Conservation (phyloP, 2,888 invertebrate genomes). For the Nephrocerus scutellatus region DNA sequence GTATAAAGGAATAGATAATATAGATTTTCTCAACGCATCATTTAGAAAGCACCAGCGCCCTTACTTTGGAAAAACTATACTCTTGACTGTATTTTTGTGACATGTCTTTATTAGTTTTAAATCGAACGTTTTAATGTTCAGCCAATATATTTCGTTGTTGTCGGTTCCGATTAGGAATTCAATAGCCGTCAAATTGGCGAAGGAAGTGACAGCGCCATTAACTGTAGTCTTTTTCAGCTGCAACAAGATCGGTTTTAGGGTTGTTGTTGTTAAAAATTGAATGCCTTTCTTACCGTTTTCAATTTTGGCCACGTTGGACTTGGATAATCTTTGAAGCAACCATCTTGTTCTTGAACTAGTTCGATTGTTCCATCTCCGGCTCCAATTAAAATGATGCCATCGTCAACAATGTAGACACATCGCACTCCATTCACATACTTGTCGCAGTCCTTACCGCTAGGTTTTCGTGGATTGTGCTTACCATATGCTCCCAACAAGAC, state of each 20-base stretch:
- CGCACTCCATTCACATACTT: constrained; percentile 52
- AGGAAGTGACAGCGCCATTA: constrained; percentile 65
- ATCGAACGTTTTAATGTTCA: constrained; percentile 61
- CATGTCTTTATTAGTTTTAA: constrained; percentile 71
- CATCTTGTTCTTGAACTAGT: constrained; percentile 57
- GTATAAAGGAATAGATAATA: constrained; percentile 11
- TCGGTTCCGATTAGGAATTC: constrained; percentile 69
- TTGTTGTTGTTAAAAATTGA: neutral
- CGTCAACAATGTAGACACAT: constrained; percentile 55
- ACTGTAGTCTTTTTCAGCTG: constrained; percentile 55
- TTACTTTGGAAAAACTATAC: constrained; percentile 76
- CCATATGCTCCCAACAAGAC: constrained; percentile 52
- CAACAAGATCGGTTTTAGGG: constrained; percentile 21
- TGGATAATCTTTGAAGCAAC: constrained; percentile 43
- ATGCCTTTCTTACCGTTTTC: constrained; percentile 48
- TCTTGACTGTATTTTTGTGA: constrained; percentile 72
- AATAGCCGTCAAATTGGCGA: constrained; percentile 55
- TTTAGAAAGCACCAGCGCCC: constrained; percentile 31
- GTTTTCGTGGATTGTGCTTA: constrained; percentile 41
- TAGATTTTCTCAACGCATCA: neutral
- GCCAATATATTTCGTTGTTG: constrained; percentile 72
- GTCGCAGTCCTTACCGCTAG: constrained; percentile 44
- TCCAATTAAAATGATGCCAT: constrained; percentile 65
- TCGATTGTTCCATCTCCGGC: constrained; percentile 80
- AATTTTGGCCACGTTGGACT: constrained; percentile 54